Evolutionary conservation across 2,888 invertebrate species (phyloP).

Genomic region (Caenorhabditis afra): DNA sequence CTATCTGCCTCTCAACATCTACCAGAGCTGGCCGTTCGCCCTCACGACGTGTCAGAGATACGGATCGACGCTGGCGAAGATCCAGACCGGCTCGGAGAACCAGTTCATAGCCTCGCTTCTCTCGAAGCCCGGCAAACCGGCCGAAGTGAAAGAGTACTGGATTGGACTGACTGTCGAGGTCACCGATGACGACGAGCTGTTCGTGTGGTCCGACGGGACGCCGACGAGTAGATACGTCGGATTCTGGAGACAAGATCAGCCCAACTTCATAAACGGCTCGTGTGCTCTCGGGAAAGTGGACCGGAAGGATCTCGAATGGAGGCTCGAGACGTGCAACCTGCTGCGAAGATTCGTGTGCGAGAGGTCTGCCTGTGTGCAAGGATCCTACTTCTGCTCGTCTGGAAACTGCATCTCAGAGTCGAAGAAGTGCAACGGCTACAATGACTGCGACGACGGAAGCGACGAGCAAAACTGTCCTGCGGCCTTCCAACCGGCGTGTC

Average conservation of each 20-base stretch:
- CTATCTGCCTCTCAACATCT: conserved; percentile 70
- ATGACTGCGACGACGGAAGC: conserved; percentile 80
- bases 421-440: conserved; percentile 79
- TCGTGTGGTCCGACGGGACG: conserved; percentile 80
- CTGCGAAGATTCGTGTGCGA: conserved; percentile 95
- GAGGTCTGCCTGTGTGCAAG: conserved; percentile 87
- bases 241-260: conserved; percentile 93
- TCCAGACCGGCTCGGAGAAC: conserved; percentile 92
- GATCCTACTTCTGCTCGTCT: conserved; percentile 80
- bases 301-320: conserved; percentile 85
- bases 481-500: conserved; percentile 71
- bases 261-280: conserved; percentile 90
- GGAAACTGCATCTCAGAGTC: conserved; percentile 78
- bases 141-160: conserved; percentile 72
- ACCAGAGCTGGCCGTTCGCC: conserved; percentile 80
- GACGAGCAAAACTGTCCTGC: conserved; percentile 80
- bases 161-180: conserved; percentile 70
- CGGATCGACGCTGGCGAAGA: conserved; percentile 93
- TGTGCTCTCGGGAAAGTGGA: conserved; percentile 85
- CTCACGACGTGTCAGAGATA: conserved; percentile 85
- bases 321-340: conserved; percentile 93
- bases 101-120: conserved; percentile 91
- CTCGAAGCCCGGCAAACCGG: conserved; percentile 76
- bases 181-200: conserved; percentile 68
- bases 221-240: conserved; percentile 82